phyloP scores from a whole-genome alignment of 2,888 invertebrate genomes.

The Digitonthophagus gazella region DNA sequence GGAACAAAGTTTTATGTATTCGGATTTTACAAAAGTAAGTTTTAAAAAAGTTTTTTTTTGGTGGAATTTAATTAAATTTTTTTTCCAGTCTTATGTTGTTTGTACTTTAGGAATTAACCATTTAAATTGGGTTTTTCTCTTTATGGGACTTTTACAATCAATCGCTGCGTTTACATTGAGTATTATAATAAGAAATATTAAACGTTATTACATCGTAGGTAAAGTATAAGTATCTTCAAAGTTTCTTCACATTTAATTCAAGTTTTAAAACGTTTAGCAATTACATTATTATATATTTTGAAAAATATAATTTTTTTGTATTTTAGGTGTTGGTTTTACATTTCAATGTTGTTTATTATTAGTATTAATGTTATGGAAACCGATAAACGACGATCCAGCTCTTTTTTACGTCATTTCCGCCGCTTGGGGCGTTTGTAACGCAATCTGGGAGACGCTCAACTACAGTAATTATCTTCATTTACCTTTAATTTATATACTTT shows the following conservation, averaged over 20 bases:
- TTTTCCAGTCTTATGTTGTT: constrained; percentile 73
- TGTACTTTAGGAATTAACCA: constrained; percentile 76
- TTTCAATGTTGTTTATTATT: constrained; percentile 77
- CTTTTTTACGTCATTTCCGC: constrained; percentile 81
- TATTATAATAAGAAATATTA: constrained; percentile 73
- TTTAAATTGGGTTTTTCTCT: constrained; percentile 70
- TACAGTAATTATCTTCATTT: constrained; percentile 49
- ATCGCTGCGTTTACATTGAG: constrained; percentile 77
- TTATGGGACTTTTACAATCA: constrained; percentile 72
- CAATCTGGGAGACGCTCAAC: constrained; percentile 77
- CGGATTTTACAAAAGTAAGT: constrained; percentile 74
- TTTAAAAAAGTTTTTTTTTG: background rate
- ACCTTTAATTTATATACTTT: background rate
- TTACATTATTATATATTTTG: no score
- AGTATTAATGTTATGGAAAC: constrained; percentile 76
- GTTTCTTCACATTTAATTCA: no score
- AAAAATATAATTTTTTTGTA: background rate
- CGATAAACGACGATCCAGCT: constrained; percentile 76
- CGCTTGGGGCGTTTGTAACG: constrained; percentile 84
- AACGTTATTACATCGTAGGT: constrained; percentile 72
- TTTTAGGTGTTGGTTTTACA: constrained; percentile 71
- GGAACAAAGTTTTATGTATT: constrained; percentile 81
- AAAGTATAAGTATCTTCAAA: constrained; percentile 39
- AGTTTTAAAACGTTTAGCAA: no score
- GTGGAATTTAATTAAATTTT: no score